Base-by-base conservation (phyloP, 2,888 invertebrate genomes). In the Aphidius colemani region DNA sequence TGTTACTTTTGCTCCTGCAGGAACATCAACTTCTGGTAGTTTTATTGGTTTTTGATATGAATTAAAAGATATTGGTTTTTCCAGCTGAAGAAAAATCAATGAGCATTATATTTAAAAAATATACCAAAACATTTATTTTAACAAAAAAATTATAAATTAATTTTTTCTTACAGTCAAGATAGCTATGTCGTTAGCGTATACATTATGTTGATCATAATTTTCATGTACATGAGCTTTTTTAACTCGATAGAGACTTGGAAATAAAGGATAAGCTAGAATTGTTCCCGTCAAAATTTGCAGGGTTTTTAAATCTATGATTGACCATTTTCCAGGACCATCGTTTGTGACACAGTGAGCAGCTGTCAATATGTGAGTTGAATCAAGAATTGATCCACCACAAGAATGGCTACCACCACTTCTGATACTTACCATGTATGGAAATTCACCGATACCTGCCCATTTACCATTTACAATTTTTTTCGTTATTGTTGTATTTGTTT, bases 361-460 rank as follows among this genome's bases (percentile, higher is more conserved):
- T 6, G 76, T 75, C 13, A 76, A 40, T 8, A 76, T 63, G 63
- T 70, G 71, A 6, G 44, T 50, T 3, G 63, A 63, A n/a, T 48
- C 61, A 40, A 76, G 67, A 13, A 76, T 68, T 3, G 71, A 63
- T 39, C 75, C 72, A n/a, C 76, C 76, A 59, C 76, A 77, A 10
- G 69, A 51, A 44, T 73, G 75, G 0, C 7, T 0, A 7, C 64
- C 63, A 7, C 57, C 44, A 0, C 41, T 8, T 39, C 68, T 69
- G 6, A 77, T 13, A 1, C 74, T 74, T 10, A 64, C 69, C 62
- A 73, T 74, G 45, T 73, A 71, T 3, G 76, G 72, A 44, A 72
- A 71, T 61, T 71, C 72, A 7, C 71, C 72, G 3, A 13, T 40
- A 0, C 7, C 9, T 4, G 71, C 74, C 13, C 50, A 53, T 3